Base-by-base conservation (phyloP, 2,888 invertebrate species). In the Brassicogethes aeneus region DNA sequence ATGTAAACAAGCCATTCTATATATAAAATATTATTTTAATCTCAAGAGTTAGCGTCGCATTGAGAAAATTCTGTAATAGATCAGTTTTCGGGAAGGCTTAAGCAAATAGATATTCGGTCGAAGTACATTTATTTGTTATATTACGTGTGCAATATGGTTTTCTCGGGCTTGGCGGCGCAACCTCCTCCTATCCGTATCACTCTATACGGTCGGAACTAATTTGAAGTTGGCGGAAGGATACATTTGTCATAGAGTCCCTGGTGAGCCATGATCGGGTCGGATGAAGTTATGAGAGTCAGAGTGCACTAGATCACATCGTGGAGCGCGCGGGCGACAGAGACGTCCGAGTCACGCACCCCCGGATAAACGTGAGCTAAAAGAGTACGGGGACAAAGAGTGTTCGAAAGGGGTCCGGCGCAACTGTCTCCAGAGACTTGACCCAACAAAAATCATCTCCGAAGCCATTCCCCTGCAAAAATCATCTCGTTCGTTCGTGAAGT, bases 141-240 rank as follows among this genome's bases (percentile, higher is more conserved):
- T 63, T 62, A 61, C 60, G 60, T 60, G 61, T 55, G 60, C 59
- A 61, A 60, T 61, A 60, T 55, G 62, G 59, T 55, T 56, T 56
- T 50, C 46, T 50, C 51, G 5, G 23, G 23, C 23, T 5, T 23
- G 3, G 50, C 47, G 43, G 45, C 44, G 45, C 40, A 42, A 47
- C 36, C 57, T 56, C 36, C 42, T 43, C 16, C 47, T 39, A 39
- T 45, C 41, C 44, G 44, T 44, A 44, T 53, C 55, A 53, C 50
- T 48, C 54, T 57, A 55, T 57, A 62, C 60, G 63, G 59, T 62
- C 62, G 64, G 67, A 69, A 68, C 69, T 69, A 69, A 69, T 69
- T 69, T 68, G 68, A 68, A 69, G 68, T 68, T 67, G 67, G 66
- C 64, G 67, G 68, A 68, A 68, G 68, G 67, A 65, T 68, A 68